phyloP scores from a whole-genome alignment of 1,140 invertebrate species.

The Drosophila ohnishii region DNA sequence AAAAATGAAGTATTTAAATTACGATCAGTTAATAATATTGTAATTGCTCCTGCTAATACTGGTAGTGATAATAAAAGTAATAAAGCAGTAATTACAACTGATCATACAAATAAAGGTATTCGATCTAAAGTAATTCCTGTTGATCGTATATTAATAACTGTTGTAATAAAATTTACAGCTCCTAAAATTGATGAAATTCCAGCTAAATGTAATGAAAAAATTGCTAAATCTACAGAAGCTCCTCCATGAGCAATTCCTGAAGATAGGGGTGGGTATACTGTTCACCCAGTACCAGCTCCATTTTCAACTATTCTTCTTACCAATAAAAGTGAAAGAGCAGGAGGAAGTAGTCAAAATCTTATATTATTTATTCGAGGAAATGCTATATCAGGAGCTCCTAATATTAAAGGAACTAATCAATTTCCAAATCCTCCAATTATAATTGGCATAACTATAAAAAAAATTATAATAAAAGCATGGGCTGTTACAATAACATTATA shows the following conservation, averaged over 20 bases:
- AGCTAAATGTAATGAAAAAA: conserved; percentile 88
- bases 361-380: conserved; percentile 91
- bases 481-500: conserved; percentile 89
- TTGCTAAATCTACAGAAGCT: conserved; percentile 86
- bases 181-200: conserved; percentile 88
- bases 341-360: conserved; percentile 89
- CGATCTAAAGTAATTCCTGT: conserved; percentile 84
- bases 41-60: conserved; percentile 89
- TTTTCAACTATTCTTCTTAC: conserved; percentile 85
- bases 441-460: conserved; percentile 90
- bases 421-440: conserved; percentile 92
- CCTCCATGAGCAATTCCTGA: conserved; percentile 84
- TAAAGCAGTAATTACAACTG: conserved; percentile 88
- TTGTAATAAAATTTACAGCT: conserved; percentile 87
- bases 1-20: conserved; percentile 8
- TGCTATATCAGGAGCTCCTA: conserved; percentile 89
- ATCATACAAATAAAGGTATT: conserved; percentile 87
- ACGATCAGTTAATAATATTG: conserved; percentile 86
- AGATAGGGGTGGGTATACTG: conserved; percentile 88
- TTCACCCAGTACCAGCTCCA: conserved; percentile 87
- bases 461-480: conserved; percentile 91
- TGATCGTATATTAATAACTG: conserved; percentile 85
- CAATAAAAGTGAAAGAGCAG: conserved; percentile 86
- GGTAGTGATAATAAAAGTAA: conserved; percentile 87
- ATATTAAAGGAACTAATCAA: conserved; percentile 89